Conservation (phyloP, 2,888 invertebrate species). For the Druceiella hillmani region DNA sequence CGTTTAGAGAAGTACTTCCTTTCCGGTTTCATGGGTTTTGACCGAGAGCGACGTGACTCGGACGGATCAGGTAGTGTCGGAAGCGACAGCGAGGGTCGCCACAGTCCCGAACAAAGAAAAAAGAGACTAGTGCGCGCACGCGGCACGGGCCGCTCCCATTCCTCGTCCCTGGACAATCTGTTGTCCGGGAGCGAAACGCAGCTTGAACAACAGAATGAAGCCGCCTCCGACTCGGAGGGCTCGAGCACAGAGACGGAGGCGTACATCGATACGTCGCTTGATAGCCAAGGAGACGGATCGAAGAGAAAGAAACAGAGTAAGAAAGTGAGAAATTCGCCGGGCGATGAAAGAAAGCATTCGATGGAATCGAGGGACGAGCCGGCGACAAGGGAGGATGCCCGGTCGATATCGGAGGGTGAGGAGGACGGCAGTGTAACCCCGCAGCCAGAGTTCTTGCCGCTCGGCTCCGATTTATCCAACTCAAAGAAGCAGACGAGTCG, state of each 20-base stretch:
- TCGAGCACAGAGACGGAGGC: slow-evolving; percentile 73
- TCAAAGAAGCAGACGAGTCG: slow-evolving; percentile 77
- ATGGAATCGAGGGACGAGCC: slow-evolving; percentile 56
- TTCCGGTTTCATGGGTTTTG: slow-evolving; percentile 79
- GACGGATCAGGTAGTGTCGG: slow-evolving; percentile 85
- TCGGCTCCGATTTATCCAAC: slow-evolving; percentile 54
- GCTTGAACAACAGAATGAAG: slow-evolving; percentile 51
- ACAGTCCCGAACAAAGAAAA: slow-evolving; percentile 80
- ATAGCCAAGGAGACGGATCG: slow-evolving; percentile 74
- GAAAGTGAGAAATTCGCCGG: slow-evolving; percentile 56
- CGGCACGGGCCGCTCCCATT: slow-evolving; percentile 77
- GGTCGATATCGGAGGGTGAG: slow-evolving; percentile 59
- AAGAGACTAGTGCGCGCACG: slow-evolving; percentile 77
- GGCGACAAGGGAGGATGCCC: slow-evolving; percentile 47
- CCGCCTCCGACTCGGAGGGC: slow-evolving; percentile 61
- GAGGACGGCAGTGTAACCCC: slow-evolving; percentile 62
- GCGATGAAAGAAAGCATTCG: slow-evolving; percentile 59
- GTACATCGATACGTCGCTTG: slow-evolving; percentile 58
- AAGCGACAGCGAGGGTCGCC: slow-evolving; percentile 84
- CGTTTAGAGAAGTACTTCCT: slow-evolving; percentile 86
- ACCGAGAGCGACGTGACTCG: slow-evolving; percentile 68
- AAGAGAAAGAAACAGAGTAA: slow-evolving; percentile 78
- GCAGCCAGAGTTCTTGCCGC: slow-evolving; percentile 58
- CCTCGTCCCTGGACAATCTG: slow-evolving; percentile 75
- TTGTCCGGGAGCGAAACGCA: slow-evolving; percentile 57